phyloP scores from a whole-genome alignment of 2,797 vertebrate species.

The Bovichtus variegatus region DNA sequence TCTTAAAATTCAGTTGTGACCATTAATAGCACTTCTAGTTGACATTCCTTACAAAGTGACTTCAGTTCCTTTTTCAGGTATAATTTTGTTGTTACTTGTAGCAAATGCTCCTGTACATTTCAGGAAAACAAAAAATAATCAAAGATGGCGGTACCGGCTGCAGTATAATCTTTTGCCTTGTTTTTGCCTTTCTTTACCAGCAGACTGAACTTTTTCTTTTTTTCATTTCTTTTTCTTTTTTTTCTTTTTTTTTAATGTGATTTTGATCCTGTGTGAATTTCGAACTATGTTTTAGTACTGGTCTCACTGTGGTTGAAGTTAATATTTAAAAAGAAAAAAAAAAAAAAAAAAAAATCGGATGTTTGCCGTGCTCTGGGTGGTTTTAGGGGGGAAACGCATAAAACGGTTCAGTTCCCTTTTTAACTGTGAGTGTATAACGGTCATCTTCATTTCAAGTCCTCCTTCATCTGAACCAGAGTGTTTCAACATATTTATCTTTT shows the following conservation, averaged over 20 bases:
- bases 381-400: constrained; percentile 31
- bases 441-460: constrained; percentile 53
- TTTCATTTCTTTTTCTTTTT: too few relatives aligned
- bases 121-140: constrained; percentile 57
- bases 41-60: constrained; percentile 75
- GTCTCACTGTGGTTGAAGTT: constrained; percentile 63
- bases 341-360: constrained; percentile 3
- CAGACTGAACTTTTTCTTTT: constrained; percentile 69
- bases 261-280: constrained; percentile 72
- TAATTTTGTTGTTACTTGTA: constrained; percentile 69
- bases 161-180: constrained; percentile 70
- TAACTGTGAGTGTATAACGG: constrained; percentile 57
- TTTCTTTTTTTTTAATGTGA: constrained; percentile 37
- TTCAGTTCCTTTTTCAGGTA: constrained; percentile 68
- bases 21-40: constrained; percentile 61
- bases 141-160: constrained; percentile 65
- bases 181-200: constrained; percentile 70
- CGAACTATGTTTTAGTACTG: constrained; percentile 56
- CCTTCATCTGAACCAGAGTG: constrained; percentile 46
- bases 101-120: constrained; percentile 68
- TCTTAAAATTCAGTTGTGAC: constrained; percentile 58
- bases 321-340: constrained; percentile 50
- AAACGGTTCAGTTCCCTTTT: constrained; percentile 52
- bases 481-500: constrained; percentile 63
- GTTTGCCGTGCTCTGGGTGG: constrained; percentile 66